These are phyloP conservation scores for Microctenopoma lineatum DNA, from an alignment of 2,797 vertebrate genomes.

Conservation along the genomic window DNA sequence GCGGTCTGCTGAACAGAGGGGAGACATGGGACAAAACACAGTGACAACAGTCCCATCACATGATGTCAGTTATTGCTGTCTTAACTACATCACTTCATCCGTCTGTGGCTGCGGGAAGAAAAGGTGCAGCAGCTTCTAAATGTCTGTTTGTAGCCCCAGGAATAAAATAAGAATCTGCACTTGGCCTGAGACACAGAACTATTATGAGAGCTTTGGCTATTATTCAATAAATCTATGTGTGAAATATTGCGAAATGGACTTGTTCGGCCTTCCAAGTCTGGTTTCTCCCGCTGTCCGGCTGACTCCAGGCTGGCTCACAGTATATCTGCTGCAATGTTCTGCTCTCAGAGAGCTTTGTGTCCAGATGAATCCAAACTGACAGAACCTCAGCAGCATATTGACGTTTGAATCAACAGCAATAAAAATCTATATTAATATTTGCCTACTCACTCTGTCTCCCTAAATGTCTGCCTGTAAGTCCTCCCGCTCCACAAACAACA, in stretches of 20 bases:
- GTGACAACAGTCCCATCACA: constrained; percentile 39
- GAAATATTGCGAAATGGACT: constrained; percentile 57
- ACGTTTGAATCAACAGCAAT: constrained; percentile 68
- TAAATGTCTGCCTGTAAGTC: constrained; percentile 29
- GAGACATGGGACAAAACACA: constrained; percentile 55
- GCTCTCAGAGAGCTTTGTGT: constrained; percentile 42
- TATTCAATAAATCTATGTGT: constrained; percentile 43
- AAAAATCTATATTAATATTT: constrained; percentile 59
- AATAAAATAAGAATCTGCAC: constrained; percentile 3
- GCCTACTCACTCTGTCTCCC: constrained; percentile 30
- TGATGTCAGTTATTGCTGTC: neutral
- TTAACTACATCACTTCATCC: constrained; percentile 13
- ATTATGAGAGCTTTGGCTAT: constrained; percentile 18
- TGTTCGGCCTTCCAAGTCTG: constrained; percentile 13
- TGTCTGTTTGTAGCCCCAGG: neutral
- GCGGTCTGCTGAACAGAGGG: constrained; percentile 37
- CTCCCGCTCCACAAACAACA: constrained; percentile 12
- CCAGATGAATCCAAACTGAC: constrained; percentile 56
- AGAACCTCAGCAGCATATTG: constrained; percentile 56
- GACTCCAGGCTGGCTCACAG: constrained; percentile 41
- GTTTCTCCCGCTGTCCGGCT: constrained; percentile 38
- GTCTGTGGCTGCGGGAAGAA: constrained; percentile 13
- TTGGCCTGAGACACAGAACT: constrained; percentile 23
- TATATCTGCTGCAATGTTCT: constrained; percentile 39
- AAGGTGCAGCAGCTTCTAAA: neutral